These are phyloP conservation scores for Aphodius granarius DNA, from an alignment of 2,888 invertebrate genomes.

Conservation along the genomic window DNA sequence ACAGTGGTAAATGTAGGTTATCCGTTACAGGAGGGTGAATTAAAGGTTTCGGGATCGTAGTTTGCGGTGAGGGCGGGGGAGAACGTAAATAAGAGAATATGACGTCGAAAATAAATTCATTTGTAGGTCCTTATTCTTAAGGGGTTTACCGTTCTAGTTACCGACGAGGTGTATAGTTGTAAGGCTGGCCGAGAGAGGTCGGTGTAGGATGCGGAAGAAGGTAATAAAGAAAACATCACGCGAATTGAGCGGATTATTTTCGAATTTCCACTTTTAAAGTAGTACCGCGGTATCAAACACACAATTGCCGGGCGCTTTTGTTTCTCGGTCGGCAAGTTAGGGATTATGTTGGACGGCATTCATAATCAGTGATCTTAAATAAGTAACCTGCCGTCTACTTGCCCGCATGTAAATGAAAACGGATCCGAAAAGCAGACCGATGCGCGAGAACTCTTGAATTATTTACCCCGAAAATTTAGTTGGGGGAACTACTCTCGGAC, in stretches of 20 bases:
- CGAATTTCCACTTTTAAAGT: background rate
- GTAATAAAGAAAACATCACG: conserved; percentile 3
- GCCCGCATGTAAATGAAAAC: conserved; percentile 11
- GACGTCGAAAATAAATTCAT: background rate
- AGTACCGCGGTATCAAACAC: background rate
- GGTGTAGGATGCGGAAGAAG: too few relatives aligned
- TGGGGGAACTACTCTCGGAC: conserved; percentile 12
- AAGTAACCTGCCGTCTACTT: conserved; percentile 4
- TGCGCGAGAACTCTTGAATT: conserved; percentile 1
- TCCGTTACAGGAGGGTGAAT: background rate
- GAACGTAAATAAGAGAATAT: background rate
- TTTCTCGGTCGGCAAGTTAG: background rate
- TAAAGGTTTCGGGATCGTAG: background rate
- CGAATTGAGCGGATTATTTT: conserved; percentile 8
- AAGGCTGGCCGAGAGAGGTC: background rate
- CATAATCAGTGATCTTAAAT: conserved; percentile 6
- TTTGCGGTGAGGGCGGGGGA: background rate
- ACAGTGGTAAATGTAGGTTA: background rate
- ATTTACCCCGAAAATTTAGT: conserved; percentile 7
- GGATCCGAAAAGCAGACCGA: conserved; percentile 7
- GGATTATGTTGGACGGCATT: background rate
- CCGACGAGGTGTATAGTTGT: too few relatives aligned
- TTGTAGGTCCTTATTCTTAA: background rate
- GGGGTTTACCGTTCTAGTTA: background rate
- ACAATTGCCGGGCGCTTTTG: background rate